Conservation (phyloP, 2,888 invertebrate genomes). For the Nesidiocoris tenuis region DNA sequence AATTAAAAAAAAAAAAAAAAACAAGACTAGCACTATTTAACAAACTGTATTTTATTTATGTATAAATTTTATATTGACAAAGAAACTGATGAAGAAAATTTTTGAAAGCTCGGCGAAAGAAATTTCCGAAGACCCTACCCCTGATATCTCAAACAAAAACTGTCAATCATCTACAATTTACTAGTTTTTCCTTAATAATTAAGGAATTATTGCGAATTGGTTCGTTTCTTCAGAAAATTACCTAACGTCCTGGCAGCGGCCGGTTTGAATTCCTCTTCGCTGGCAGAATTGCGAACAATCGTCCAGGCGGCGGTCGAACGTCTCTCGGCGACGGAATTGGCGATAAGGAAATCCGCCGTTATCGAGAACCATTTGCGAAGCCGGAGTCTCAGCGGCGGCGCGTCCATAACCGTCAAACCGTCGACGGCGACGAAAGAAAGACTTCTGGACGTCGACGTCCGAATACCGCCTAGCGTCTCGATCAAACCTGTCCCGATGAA, state of each 20-base stretch:
- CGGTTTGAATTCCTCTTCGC: slow-evolving; percentile 17
- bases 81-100: no score
- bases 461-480: slow-evolving; percentile 25
- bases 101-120: no score
- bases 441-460: slow-evolving; percentile 12
- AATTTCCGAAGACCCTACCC: not conserved
- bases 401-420: not conserved
- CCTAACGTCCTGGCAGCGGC: not conserved
- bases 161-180: no score
- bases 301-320: slow-evolving; percentile 6
- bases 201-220: no score
- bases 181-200: no score
- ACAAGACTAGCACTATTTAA: no score
- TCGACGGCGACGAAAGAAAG: slow-evolving; percentile 15
- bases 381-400: not conserved
- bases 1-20: no score
- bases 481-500: slow-evolving; percentile 24
- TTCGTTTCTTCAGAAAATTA: no score
- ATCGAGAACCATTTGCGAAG: not conserved
- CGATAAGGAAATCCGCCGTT: slow-evolving; percentile 4
- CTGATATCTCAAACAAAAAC: no score
- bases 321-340: not conserved
- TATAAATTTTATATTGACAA: no score
- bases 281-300: slow-evolving; percentile 9
- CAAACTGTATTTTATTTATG: no score